Conservation (phyloP, 2,888 invertebrate species). For the Exephanes ischioxanthus region DNA sequence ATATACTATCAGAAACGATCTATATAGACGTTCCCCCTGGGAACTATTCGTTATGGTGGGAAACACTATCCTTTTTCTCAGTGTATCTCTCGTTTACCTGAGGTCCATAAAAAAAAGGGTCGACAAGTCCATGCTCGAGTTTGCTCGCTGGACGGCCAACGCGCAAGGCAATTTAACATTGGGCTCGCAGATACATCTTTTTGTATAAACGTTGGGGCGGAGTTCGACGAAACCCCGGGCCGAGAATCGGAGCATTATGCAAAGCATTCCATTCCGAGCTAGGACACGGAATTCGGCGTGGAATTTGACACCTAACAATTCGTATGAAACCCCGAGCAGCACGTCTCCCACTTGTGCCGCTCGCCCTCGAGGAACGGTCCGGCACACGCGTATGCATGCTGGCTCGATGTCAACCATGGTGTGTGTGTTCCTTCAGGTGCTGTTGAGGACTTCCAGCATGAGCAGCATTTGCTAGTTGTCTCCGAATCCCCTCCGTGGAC, state of each 20-base stretch:
- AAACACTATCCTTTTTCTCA: too few species aligned
- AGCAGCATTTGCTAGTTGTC: conserved; percentile 29
- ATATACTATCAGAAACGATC: too few species aligned
- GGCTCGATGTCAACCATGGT: conserved; percentile 31
- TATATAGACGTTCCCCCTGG: too few species aligned
- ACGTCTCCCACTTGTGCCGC: conserved; percentile 18
- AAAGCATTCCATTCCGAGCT: conserved; percentile 79
- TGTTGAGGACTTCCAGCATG: conserved; percentile 39
- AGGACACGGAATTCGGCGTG: conserved; percentile 75
- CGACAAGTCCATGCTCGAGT: too few species aligned
- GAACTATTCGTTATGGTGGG: too few species aligned
- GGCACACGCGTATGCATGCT: conserved; percentile 41
- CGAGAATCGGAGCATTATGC: conserved; percentile 78
- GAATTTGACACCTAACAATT: conserved; percentile 80
- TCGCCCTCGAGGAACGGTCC: conserved; percentile 40
- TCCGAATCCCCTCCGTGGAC: conserved; percentile 43
- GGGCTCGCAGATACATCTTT: too few species aligned
- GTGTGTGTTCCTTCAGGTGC: conserved; percentile 34
- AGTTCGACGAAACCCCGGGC: conserved; percentile 54
- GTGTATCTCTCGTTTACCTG: too few species aligned
- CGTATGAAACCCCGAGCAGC: conserved; percentile 56
- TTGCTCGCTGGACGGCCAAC: too few species aligned
- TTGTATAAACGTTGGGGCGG: not conserved
- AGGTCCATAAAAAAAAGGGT: too few species aligned
- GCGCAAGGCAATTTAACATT: too few species aligned